Percentiles rank a stretch among this genome's conserved stretches.
These are phyloP conservation scores for Bungarus multicinctus DNA, from an alignment of 2,113 vertebrate species.

Conservation along the genomic window DNA sequence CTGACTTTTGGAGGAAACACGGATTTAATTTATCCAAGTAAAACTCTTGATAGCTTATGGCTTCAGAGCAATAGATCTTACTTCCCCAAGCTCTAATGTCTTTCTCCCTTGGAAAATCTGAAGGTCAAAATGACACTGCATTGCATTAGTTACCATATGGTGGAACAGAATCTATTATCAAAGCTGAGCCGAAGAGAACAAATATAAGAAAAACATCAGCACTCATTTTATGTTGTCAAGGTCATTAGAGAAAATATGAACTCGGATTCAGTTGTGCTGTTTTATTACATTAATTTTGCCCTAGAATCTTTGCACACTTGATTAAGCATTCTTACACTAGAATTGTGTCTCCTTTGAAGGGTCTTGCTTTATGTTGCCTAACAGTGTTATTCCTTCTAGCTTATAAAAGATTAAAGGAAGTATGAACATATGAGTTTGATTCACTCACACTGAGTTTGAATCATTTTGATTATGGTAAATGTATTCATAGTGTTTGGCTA, in stretches of 20 bases:
- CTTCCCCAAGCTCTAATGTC: not conserved
- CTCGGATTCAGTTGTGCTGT: not conserved
- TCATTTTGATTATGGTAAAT: not conserved
- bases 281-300: not conserved
- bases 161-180: not conserved
- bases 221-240: not conserved
- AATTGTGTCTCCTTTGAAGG: not conserved
- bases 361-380: not conserved
- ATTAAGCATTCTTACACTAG: not conserved
- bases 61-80: not conserved
- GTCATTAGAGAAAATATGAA: not conserved
- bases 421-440: not conserved
- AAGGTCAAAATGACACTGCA: not conserved
- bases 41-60: not conserved
- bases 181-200: not conserved
- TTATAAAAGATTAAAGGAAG: not conserved
- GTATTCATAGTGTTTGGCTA: not conserved
- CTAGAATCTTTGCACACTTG: not conserved
- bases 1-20: not conserved
- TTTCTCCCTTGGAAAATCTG: conserved; percentile 7
- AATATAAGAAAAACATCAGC: not conserved
- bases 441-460: not conserved
- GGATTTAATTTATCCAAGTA: not conserved
- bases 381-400: not conserved
- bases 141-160: not conserved